Evolutionary conservation across 2,888 invertebrate genomes (phyloP).

Genomic region (Brenthis daphne): DNA sequence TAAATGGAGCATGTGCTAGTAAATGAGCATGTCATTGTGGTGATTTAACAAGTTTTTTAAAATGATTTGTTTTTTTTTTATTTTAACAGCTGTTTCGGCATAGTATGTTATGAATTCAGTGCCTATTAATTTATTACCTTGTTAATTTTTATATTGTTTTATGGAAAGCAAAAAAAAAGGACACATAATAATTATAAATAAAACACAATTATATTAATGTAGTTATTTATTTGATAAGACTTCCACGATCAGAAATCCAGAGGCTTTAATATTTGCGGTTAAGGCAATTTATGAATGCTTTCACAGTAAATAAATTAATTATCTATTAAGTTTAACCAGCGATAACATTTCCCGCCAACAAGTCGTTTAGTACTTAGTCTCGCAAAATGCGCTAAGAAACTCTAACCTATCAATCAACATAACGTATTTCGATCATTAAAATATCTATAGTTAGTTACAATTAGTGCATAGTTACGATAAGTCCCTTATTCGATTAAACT

Average conservation of each 20-base stretch:
- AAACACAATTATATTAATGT: conserved; percentile 44
- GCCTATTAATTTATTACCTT: neutral
- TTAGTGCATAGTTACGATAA: conserved; percentile 61
- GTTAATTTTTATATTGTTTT: neutral
- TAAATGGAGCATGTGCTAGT: too few relatives aligned
- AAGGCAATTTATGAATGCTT: conserved; percentile 74
- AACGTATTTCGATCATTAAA: conserved; percentile 55
- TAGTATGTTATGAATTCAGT: too few relatives aligned
- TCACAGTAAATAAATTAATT: conserved; percentile 72
- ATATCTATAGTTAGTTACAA: conserved; percentile 57
- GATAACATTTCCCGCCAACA: conserved; percentile 60
- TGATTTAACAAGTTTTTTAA: too few relatives aligned
- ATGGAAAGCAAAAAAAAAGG: neutral
- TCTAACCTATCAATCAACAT: conserved; percentile 51
- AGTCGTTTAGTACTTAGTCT: conserved; percentile 55
- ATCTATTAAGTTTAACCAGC: conserved; percentile 63
- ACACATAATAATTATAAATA: conserved; percentile 27
- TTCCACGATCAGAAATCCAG: conserved; percentile 75
- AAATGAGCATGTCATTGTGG: too few relatives aligned
- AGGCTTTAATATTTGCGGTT: conserved; percentile 72
- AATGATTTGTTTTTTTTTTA: too few relatives aligned
- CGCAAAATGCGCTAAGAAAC: conserved; percentile 48
- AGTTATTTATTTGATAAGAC: conserved; percentile 78
- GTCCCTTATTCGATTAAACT: conserved; percentile 60
- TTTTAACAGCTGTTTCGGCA: too few relatives aligned